Conservation (phyloP, 2,888 invertebrate genomes). For the Mactromeris polynyma region DNA sequence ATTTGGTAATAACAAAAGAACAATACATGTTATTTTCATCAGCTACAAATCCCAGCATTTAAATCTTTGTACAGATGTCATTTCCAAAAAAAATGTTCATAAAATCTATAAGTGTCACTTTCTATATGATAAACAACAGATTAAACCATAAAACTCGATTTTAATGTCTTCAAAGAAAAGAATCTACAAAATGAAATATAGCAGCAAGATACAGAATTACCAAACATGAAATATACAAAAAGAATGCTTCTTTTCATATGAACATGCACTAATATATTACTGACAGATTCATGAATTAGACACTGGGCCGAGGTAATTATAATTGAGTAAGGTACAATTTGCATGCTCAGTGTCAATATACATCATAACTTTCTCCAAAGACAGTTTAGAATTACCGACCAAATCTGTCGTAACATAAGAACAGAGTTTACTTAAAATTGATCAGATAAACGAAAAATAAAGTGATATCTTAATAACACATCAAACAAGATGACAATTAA, state of each 20-base stretch:
- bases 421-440: background rate
- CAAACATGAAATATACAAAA: background rate
- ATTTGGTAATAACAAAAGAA: too few species aligned
- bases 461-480: constrained; percentile 21
- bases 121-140: background rate
- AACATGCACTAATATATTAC: background rate
- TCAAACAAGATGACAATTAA: constrained; percentile 10
- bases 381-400: constrained; percentile 7
- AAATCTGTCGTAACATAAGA: background rate
- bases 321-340: background rate
- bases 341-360: constrained; percentile 10
- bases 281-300: background rate
- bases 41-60: too few species aligned
- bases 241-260: background rate
- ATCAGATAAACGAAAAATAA: background rate
- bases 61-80: background rate
- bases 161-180: background rate
- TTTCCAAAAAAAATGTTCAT: background rate
- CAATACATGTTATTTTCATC: background rate
- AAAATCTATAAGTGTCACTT: background rate
- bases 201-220: background rate
- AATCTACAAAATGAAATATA: background rate
- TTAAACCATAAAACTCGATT: background rate
- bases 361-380: background rate
- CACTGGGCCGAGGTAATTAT: background rate